Conservation (phyloP, 2,888 invertebrate genomes). For the Cheilosia variabilis region DNA sequence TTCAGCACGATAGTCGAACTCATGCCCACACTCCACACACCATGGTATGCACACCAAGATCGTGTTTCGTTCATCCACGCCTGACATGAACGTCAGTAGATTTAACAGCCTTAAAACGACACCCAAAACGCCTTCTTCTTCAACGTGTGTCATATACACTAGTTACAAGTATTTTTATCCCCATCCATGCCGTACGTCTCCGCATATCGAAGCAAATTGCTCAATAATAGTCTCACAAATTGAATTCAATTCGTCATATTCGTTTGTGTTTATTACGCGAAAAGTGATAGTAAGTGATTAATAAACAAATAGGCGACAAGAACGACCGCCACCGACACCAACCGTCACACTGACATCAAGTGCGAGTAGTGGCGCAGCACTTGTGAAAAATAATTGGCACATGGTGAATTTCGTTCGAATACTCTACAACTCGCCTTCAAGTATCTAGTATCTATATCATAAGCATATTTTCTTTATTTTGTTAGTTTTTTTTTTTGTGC, state of each 20-base stretch:
- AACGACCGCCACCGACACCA: conserved; percentile 15
- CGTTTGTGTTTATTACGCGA: conserved; percentile 30
- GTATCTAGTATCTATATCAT: conserved; percentile 44
- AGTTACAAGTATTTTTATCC: background rate
- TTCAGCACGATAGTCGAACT: background rate
- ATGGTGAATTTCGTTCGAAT: conserved; percentile 68
- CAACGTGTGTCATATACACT: background rate
- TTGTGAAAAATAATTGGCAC: conserved; percentile 70
- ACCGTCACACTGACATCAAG: conserved; percentile 24
- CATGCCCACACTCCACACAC: background rate
- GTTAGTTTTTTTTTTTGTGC: conserved; percentile 11
- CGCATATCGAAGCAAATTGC: conserved; percentile 39
- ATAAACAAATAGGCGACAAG: conserved; percentile 24
- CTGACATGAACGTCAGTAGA: background rate
- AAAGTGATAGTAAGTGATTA: conserved; percentile 72
- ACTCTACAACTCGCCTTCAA: conserved; percentile 43
- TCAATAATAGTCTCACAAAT: conserved; percentile 53
- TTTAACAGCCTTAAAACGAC: background rate
- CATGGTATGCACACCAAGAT: background rate
- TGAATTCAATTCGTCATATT: conserved; percentile 33
- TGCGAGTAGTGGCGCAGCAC: conserved; percentile 37
- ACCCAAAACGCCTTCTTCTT: conserved; percentile 22
- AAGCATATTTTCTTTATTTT: conserved; percentile 39
- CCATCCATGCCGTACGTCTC: background rate
- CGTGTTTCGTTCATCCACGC: conserved; percentile 1